Evolutionary conservation across 1,140 invertebrate genomes (phyloP).

Genomic region (Bombus waltoni): DNA sequence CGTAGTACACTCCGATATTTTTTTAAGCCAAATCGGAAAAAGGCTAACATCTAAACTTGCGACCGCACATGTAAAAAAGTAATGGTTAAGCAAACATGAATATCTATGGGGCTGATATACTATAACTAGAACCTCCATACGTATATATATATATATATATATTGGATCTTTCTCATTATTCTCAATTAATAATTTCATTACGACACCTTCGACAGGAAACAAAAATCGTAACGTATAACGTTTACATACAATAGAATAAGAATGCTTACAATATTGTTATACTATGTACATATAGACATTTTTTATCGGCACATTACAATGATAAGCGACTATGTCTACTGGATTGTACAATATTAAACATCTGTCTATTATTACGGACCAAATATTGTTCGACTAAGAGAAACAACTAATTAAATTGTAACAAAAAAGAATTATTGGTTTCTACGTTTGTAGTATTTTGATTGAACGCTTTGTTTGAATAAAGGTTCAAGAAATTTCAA

Average conservation of each 20-base stretch:
- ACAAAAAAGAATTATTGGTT: background rate
- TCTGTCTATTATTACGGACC: constrained; percentile 25
- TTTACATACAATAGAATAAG: constrained; percentile 13
- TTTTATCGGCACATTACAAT: constrained; percentile 42
- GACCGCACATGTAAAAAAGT: constrained; percentile 41
- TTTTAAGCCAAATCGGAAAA: constrained; percentile 68
- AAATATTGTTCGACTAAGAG: constrained; percentile 7
- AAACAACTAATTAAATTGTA: background rate
- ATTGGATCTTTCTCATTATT: constrained; percentile 19
- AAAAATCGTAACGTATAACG: background rate
- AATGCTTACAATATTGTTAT: constrained; percentile 22
- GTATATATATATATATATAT: background rate
- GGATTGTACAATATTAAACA: constrained; percentile 48
- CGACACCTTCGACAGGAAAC: background rate
- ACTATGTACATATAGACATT: constrained; percentile 48
- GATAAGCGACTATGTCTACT: constrained; percentile 41
- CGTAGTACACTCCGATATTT: constrained; percentile 61
- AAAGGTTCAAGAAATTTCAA: constrained; percentile 17
- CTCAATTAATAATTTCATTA: constrained; percentile 28
- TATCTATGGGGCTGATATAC: background rate
- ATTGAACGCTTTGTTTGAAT: constrained; percentile 15
- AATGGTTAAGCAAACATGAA: constrained; percentile 30
- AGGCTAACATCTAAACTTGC: constrained; percentile 49
- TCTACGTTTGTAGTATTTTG: constrained; percentile 31
- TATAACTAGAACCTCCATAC: constrained; percentile 14